Percentiles rank a stretch among this genome's conserved stretches.
Conservation (phyloP, 2,888 invertebrate genomes). For the Trachelus iudaicus region DNA sequence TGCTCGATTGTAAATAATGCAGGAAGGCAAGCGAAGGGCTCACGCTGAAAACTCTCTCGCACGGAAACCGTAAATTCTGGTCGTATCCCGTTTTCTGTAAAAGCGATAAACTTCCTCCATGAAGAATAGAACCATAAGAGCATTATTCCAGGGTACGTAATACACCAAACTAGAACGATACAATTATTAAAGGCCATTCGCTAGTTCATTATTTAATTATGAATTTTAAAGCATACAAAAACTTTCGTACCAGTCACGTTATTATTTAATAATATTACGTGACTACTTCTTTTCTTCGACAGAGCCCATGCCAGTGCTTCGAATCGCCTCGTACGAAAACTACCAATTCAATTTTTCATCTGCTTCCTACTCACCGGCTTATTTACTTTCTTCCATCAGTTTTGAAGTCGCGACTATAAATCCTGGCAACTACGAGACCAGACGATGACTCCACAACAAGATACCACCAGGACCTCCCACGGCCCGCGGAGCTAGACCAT, state of each 20-base stretch:
- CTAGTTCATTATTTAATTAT: not conserved
- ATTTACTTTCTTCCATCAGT: not conserved
- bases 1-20: not conserved
- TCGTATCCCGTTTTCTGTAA: not conserved
- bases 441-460: not conserved
- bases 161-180: not conserved
- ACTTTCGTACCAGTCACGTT: not conserved
- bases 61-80: not conserved
- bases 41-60: not conserved
- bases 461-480: not conserved
- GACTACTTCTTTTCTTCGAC: not conserved
- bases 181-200: not conserved
- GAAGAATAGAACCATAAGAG: not conserved
- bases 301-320: no score
- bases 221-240: not conserved
- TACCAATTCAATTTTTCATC: not conserved
- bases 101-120: not conserved
- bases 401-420: not conserved
- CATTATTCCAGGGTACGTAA: not conserved
- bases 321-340: not conserved
- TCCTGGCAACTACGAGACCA: not conserved
- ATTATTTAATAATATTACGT: not conserved
- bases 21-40: not conserved
- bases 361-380: not conserved
- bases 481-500: not conserved